phyloP scores from a whole-genome alignment of 2,888 invertebrate species.

The Meiosimyza decipiens region DNA sequence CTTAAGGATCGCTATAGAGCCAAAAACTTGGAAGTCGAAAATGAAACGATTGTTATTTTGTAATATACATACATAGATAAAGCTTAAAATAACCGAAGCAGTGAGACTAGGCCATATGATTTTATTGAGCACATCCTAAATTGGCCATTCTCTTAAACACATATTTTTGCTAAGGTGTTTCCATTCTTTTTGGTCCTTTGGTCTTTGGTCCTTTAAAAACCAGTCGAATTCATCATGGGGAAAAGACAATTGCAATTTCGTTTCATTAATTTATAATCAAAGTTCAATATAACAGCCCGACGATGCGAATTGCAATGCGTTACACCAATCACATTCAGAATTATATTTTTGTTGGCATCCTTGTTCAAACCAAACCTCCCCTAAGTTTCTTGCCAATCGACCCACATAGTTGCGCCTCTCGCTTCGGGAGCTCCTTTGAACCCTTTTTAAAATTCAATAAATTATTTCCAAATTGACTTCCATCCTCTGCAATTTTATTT shows the following conservation, averaged over 20 bases:
- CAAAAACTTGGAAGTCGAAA: no score
- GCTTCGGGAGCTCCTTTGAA: slow-evolving; percentile 34
- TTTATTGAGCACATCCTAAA: no score
- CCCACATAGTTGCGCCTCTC: background rate
- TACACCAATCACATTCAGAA: background rate
- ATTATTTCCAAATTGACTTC: slow-evolving; percentile 52
- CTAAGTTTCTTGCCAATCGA: background rate
- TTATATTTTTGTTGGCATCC: background rate
- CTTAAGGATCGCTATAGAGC: no score
- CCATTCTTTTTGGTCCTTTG: no score
- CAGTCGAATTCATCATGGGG: background rate
- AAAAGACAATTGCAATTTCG: slow-evolving; percentile 37
- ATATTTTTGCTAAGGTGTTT: no score
- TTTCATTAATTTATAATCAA: slow-evolving; percentile 49
- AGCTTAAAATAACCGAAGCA: no score
- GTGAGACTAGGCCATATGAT: no score
- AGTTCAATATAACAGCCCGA: slow-evolving; percentile 46
- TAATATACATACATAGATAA: no score
- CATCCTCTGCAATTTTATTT: slow-evolving; percentile 47
- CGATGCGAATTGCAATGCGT: slow-evolving; percentile 38
- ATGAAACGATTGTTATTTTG: no score
- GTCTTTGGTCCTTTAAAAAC: no score
- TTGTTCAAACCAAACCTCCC: background rate
- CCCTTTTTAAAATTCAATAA: slow-evolving; percentile 53
- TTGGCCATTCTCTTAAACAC: no score